Base-by-base conservation (phyloP, 2,888 invertebrate genomes). In the Rhagium mordax region DNA sequence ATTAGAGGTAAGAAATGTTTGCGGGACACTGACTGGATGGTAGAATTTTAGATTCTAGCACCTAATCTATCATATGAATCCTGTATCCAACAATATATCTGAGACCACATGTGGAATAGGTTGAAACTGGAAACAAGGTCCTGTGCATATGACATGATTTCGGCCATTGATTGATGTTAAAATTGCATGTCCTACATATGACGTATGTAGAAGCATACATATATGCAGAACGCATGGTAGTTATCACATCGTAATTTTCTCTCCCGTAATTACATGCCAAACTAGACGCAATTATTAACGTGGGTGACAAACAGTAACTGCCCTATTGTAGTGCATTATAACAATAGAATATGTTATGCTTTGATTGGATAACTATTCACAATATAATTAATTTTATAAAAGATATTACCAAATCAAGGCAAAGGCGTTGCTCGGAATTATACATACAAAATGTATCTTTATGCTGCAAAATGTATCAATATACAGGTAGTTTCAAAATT, bases 61-160 rank as follows among this genome's bases (percentile, higher is more conserved):
- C 27, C 59, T 59, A 59, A 59, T 59, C 59, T 27, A 33, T 27
- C n/a, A 5, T 33, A 59, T 80, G 80, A 29, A 6, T 7, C 13
- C 55, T 24, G 15, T 59, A 59, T 27, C 24, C 24, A 24, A 24
- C 41, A 41, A n/a, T 41, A n/a, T 41, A 41, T 41, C 41, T 41
- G 41, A 41, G 41, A 41, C 41, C 41, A n/a, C 41, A 41, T 41
- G 41, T 20, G 15, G 33, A 33, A 18, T 13, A 20, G 20, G 18
- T 18, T 65, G 51, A 33, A 53, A 24, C 18, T 29, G 29, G 53
- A 53, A 70, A 67, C 51, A 67, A 67, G 72, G 71, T 78, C 78
- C 78, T 81, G 73, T 83, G 82, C 77, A 76, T 78, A 78, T 82
- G 82, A 82, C 84, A 76, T 79, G 77, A 77, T 78, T 79, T 78